Base-by-base conservation (phyloP, 2,797 vertebrate species). In the Leuciscus waleckii region DNA sequence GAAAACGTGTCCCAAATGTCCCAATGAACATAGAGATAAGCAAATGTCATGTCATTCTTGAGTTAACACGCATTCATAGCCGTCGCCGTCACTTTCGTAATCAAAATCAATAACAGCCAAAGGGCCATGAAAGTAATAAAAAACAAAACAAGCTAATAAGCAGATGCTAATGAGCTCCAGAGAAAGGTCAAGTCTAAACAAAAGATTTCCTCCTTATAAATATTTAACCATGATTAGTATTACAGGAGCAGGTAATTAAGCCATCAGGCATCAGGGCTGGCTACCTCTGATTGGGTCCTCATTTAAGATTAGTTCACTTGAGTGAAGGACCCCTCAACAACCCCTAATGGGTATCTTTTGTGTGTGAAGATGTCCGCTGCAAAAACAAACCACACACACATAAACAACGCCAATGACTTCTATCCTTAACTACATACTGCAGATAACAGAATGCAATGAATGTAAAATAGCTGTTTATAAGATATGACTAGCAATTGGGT, bases 111-210 rank as follows among this genome's bases (percentile, higher is more conserved):
- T 95, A 93, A 87, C 1, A 43, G 87, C 91, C 87, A 5, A 49
- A 79, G 87, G 87, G 82, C 77, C 14, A 56, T 17, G n/a, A 80
- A 78, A 84, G 82, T 87, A 69, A 70, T 32, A 19, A 87, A 88
- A 86, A 88, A 29, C 46, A 77, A 77, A 92, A 90, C 91, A 21
- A 79, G 88, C 89, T 89, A 91, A 92, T 93, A 94, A 93, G 89
- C 91, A 89, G 88, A 92, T 92, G 93, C 87, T 95, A 95, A 95
- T 94, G 93, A 94, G 92, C 92, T 90, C 85, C 85, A 86, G 74
- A 68, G 87, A 95, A 94, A 96, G 95, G 95, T 95, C 95, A 95
- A 93, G 90, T 92, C 93, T 89, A 94, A 95, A 94, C 92, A 94
- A 95, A 94, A 94, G 91, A 92, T 91, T 89, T 93, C 88, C 88